phyloP scores from a whole-genome alignment of 1,140 invertebrate species.

The Bombus waltoni region DNA sequence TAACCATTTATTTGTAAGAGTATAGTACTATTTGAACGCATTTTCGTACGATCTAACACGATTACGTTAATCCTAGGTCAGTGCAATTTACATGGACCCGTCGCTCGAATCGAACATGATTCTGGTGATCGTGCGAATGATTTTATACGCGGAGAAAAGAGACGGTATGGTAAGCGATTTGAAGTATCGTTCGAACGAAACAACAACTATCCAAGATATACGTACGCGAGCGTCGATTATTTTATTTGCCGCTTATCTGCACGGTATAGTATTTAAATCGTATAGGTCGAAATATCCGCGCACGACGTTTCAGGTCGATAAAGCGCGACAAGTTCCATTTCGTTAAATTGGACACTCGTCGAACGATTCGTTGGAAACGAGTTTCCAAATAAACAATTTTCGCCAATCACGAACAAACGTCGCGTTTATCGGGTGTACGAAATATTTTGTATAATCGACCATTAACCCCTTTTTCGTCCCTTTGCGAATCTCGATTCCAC shows the following conservation, averaged over 20 bases:
- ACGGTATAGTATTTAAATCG: no score
- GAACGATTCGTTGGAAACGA: background rate
- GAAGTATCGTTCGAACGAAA: no score
- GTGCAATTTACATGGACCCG: constrained; percentile 88
- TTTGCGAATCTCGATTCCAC: no score
- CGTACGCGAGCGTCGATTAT: no score
- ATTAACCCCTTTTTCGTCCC: background rate
- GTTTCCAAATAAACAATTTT: background rate
- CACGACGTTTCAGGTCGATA: background rate
- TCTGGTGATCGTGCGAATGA: constrained; percentile 86
- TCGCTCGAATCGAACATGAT: constrained; percentile 87
- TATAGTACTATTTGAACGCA: background rate
- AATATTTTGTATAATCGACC: background rate
- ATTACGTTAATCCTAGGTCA: constrained; percentile 83
- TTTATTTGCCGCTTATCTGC: no score
- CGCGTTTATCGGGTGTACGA: background rate
- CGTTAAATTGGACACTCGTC: background rate
- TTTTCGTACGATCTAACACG: background rate
- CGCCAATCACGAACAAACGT: background rate
- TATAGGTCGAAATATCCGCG: no score
- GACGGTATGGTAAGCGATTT: constrained; percentile 80
- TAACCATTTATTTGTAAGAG: no score
- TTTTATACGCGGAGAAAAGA: constrained; percentile 85
- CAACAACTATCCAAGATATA: no score
- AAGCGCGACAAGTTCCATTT: background rate